Percentiles rank a stretch among this genome's conserved stretches.
Conservation (phyloP, 2,113 vertebrate genomes). For the Emydocephalus ijimae region DNA sequence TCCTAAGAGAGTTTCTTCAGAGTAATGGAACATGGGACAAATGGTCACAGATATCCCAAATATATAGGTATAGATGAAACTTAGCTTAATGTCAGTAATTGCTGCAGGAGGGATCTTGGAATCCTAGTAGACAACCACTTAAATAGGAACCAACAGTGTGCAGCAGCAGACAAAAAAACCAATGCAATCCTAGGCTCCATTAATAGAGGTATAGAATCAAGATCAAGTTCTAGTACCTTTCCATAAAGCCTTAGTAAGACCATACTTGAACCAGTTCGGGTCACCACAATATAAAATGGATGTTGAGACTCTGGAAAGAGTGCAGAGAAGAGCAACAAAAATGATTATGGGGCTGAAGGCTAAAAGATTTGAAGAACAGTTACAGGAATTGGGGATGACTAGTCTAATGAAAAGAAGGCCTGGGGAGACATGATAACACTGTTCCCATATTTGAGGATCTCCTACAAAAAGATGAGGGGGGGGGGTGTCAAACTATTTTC, state of each 20-base stretch:
- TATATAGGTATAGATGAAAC: background rate
- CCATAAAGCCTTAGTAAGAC: background rate
- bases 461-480: background rate
- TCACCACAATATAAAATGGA: background rate
- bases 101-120: background rate
- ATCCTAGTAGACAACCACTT: background rate
- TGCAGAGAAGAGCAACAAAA: background rate
- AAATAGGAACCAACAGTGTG: background rate
- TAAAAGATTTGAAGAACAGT: background rate
- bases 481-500: background rate
- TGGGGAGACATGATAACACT: background rate
- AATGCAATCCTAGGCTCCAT: background rate
- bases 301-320: background rate
- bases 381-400: background rate
- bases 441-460: background rate
- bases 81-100: background rate
- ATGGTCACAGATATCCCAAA: background rate
- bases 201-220: background rate
- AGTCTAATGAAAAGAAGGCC: background rate
- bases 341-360: background rate
- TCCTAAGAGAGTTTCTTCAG: background rate
- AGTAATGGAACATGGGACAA: background rate
- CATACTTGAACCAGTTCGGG: background rate
- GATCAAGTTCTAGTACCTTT: background rate
- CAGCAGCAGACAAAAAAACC: background rate